Evolutionary conservation across 92 coral and sea anemone genomes (phyloP).

Genomic region (Porites rus): DNA sequence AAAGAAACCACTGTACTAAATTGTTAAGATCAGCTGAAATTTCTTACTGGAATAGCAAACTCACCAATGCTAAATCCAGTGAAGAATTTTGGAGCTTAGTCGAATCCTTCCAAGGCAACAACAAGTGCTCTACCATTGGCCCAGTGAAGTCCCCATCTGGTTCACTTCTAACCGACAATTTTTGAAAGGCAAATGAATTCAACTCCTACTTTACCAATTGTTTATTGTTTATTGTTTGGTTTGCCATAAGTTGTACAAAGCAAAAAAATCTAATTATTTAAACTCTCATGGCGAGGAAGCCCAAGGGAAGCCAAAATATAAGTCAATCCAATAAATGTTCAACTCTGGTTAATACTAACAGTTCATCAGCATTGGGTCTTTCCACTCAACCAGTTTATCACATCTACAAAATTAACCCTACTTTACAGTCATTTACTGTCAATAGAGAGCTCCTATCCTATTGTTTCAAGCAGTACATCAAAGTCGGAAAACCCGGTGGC

Average conservation of each 20-base stretch:
- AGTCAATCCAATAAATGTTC: not conserved
- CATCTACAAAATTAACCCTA: slow-evolving; percentile 28
- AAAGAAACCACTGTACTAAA: slow-evolving; percentile 14
- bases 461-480: not conserved
- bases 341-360: slow-evolving; percentile 1
- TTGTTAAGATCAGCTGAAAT: slow-evolving; percentile 15
- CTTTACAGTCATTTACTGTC: not conserved
- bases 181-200: not conserved
- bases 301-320: not conserved
- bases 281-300: no score
- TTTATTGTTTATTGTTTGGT: no score
- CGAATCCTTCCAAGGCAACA: not conserved
- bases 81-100: not conserved
- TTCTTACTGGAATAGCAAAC: slow-evolving; percentile 7
- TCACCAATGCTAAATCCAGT: not conserved
- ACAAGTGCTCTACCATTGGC: not conserved
- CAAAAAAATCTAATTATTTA: no score
- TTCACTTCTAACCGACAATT: not conserved
- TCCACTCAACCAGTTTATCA: slow-evolving; percentile 4
- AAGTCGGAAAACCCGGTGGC: slow-evolving; percentile 13
- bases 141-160: not conserved
- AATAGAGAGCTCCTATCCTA: slow-evolving; percentile 9
- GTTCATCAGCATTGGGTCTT: not conserved
- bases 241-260: no score
- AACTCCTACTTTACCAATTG: not conserved